Evolutionary conservation across 2,888 invertebrate species (phyloP), one percentile per base, ranked within the genome.

Genomic region (Chalcis sispes): DNA sequence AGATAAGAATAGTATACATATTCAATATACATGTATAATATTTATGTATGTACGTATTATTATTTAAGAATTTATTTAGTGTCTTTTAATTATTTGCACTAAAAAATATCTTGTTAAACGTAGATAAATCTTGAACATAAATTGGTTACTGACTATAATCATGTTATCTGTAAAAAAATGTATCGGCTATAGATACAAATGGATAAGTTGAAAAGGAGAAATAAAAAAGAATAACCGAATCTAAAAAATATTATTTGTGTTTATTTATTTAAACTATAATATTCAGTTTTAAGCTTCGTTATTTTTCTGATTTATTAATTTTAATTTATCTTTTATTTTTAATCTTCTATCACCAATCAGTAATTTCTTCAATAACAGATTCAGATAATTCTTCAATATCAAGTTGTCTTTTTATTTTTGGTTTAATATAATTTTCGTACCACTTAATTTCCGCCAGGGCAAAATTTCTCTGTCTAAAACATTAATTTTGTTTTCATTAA

Each of bases 11-110:
- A 81, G 79, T 80, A 81, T 79, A 81, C 79, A 81, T 83, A 83
- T 84, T 81, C 82, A 83, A 84, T 83, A 84, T 85, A 79, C 79
- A 81, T 83, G 84, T 85, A 81, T 83, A 83, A 85, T 84, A 85
- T 85, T 85, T 85, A 83, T 84, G 82, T 84, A 82, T 81, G 81
- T 84, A 83, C 79, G 81, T 82, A 83, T 82, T 83, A 83, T 82
- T 80, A 73, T 80, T 81, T 81, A 82, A 82, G 79, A 78, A 77
- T 80, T 78, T 79, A 80, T 77, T 77, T 77, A 82, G 78, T 56
- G 70, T 78, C 79, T 78, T 72, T 77, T 75, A 79, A 78, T 74
- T 79, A 77, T 75, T 79, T 80, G 79, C 80, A 79, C 79, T 79
- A 70, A 77, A 78, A 56, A 75, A 48, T 71, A 72, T 75, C 52